A percentile compares a stretch with the other conserved stretches of the same genome.
Conservation (phyloP, 2,113 vertebrate species). For the Sinosuthora webbiana region DNA sequence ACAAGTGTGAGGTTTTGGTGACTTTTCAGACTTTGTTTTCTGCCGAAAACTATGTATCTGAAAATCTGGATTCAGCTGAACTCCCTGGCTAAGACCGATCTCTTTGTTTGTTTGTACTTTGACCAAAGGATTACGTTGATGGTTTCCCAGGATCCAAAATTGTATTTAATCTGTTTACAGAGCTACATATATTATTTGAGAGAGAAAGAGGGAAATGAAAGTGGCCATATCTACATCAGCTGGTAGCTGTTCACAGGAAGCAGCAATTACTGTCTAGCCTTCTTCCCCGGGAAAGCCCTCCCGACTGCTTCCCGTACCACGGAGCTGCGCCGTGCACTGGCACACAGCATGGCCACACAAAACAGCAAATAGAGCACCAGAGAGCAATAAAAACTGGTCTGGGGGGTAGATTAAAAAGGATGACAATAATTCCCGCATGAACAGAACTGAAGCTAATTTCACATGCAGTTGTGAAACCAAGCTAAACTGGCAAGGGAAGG, state of each 20-base stretch:
- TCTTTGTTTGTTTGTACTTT: background rate
- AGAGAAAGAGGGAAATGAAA: conserved; percentile 24
- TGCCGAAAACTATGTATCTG: background rate
- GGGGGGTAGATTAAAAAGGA: background rate
- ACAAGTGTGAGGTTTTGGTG: background rate
- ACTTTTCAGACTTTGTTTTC: background rate
- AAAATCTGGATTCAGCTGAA: background rate
- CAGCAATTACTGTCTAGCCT: background rate
- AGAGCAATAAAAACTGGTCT: background rate
- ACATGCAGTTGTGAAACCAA: background rate
- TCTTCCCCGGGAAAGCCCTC: background rate
- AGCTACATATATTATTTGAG: background rate
- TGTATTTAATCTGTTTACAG: background rate
- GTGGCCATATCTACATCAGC: background rate
- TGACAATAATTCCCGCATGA: background rate
- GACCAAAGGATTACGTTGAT: background rate
- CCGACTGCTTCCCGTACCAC: fast-evolving
- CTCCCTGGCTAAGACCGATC: background rate
- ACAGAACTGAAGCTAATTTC: background rate
- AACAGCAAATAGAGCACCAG: background rate
- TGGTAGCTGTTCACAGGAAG: background rate
- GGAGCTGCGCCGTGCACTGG: fast-evolving
- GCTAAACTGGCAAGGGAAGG: background rate
- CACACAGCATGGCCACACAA: background rate
- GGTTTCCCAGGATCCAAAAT: background rate